Evolutionary conservation across 53 echinoderm and acorn worm species (phyloP).

Genomic region (Stichopus horrens): DNA sequence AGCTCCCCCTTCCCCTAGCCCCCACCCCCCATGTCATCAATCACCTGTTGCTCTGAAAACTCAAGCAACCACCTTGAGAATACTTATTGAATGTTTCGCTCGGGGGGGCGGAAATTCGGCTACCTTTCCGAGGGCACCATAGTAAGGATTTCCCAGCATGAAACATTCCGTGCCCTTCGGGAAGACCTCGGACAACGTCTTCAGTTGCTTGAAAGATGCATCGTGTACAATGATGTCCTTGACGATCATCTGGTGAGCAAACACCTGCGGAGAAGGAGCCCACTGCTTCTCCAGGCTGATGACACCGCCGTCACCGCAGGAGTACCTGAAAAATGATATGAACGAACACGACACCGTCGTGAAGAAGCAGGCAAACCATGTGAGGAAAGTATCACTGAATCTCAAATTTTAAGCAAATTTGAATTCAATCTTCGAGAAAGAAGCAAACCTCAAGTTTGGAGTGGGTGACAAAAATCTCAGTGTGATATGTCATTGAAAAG

Average conservation of each 20-base stretch:
- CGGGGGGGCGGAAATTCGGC: not conserved
- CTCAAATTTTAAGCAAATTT: no score
- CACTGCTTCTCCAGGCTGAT: conserved; percentile 95
- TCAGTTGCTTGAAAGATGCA: conserved; percentile 89
- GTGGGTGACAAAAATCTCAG: no score
- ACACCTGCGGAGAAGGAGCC: conserved; percentile 68
- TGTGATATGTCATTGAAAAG: no score
- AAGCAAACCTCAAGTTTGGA: no score
- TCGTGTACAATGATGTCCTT: conserved; percentile 93
- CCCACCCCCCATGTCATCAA: not conserved
- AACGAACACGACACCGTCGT: no score
- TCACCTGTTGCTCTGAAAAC: not conserved
- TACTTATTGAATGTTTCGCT: not conserved
- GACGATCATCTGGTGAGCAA: conserved; percentile 77
- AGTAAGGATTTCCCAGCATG: conserved; percentile 93
- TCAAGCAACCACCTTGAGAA: no score
- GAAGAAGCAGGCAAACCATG: no score
- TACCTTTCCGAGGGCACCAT: conserved; percentile 85
- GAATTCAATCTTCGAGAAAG: no score
- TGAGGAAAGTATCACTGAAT: no score
- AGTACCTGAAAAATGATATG: conserved; percentile 58
- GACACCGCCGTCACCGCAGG: conserved; percentile 69
- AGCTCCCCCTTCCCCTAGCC: not conserved
- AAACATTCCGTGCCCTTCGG: conserved; percentile 70
- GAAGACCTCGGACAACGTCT: conserved; percentile 88